phyloP scores from a whole-genome alignment of 2,113 vertebrate species.

The Corythornis cristatus region DNA sequence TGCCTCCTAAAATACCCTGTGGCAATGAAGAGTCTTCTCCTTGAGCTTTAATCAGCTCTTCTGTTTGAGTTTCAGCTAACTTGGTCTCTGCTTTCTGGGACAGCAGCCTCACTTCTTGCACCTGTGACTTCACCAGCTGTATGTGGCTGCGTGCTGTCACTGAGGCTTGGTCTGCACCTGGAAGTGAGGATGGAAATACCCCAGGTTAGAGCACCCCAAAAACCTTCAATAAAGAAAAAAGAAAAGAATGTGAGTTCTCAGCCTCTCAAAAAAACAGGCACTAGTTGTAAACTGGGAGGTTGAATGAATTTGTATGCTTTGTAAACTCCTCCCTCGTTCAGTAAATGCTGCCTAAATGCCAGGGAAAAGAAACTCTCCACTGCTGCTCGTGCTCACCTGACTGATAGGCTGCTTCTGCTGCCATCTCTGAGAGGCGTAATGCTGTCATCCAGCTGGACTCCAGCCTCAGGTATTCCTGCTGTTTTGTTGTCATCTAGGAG shows the following conservation, averaged over 20 bases:
- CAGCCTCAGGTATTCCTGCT: conserved; percentile 75
- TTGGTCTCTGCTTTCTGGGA: conserved; percentile 86
- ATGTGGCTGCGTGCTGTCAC: conserved; percentile 82
- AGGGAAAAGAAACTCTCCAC: background rate
- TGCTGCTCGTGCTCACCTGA: conserved; percentile 63
- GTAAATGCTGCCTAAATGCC: background rate
- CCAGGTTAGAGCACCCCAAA: background rate
- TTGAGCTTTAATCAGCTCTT: conserved; percentile 73
- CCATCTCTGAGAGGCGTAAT: conserved; percentile 79
- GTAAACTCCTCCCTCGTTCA: background rate
- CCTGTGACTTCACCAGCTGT: conserved; percentile 84
- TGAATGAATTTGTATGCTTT: background rate
- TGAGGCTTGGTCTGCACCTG: conserved; percentile 91
- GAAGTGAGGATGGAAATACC: background rate
- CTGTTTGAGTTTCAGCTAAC: conserved; percentile 86
- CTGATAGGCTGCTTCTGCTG: conserved; percentile 82
- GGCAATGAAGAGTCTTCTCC: conserved; percentile 38
- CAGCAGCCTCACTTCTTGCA: conserved; percentile 84
- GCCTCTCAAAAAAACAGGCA: background rate
- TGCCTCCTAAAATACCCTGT: background rate
- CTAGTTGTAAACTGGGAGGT: background rate
- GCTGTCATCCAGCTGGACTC: conserved; percentile 82
- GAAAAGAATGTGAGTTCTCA: background rate
- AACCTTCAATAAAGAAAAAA: background rate
- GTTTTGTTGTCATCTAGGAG: conserved; percentile 74